A percentile compares a stretch with the other conserved stretches of the same genome.
Conservation (phyloP, 2,888 invertebrate species). For the Hirtodrosophila trivittata region DNA sequence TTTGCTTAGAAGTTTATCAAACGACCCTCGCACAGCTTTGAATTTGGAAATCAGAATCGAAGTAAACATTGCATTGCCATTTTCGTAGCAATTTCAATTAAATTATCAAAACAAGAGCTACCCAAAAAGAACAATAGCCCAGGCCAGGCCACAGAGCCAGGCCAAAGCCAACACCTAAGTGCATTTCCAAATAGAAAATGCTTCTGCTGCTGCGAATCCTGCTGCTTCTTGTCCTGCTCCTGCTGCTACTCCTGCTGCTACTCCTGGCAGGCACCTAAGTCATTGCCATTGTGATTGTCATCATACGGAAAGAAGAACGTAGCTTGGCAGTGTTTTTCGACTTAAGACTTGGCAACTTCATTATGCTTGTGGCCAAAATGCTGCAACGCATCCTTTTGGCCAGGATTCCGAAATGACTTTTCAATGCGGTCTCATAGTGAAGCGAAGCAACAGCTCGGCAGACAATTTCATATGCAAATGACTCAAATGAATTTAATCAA, state of each 20-base stretch:
- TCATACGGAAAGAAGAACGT: background rate
- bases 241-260: no score
- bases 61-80: conserved; percentile 63
- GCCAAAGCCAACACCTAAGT: conserved; percentile 60
- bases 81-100: conserved; percentile 70
- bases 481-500: conserved; percentile 78
- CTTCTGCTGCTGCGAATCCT: no score
- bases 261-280: conserved; percentile 63
- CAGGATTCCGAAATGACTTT: conserved; percentile 65
- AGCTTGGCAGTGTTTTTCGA: conserved; percentile 58
- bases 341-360: conserved; percentile 77
- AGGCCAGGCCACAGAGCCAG: conserved; percentile 5
- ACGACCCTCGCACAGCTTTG: conserved; percentile 19
- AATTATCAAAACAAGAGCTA: conserved; percentile 71
- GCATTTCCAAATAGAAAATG: conserved; percentile 55
- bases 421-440: conserved; percentile 73
- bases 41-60: conserved; percentile 34
- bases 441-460: conserved; percentile 31
- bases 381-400: conserved; percentile 23
- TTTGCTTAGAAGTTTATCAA: background rate
- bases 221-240: no score
- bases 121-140: conserved; percentile 65
- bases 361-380: conserved; percentile 69
- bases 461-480: conserved; percentile 76
- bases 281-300: conserved; percentile 54